Conservation (phyloP, 2,797 vertebrate species). For the Hozukius guyotensis region DNA sequence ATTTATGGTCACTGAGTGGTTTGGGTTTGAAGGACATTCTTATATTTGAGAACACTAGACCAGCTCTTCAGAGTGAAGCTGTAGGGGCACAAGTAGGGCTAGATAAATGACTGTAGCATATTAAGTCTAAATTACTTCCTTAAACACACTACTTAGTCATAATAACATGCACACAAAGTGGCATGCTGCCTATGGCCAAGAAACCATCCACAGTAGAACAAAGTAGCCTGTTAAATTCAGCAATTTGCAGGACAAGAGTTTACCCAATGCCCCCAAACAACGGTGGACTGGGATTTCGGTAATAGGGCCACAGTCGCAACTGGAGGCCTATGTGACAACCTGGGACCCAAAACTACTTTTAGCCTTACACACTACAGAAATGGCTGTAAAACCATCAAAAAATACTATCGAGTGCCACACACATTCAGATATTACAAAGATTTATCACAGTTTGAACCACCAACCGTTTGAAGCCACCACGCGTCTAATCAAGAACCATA, state of each 20-base stretch:
- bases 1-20: neutral
- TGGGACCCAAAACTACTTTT: neutral
- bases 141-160: neutral
- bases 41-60: neutral
- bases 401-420: neutral
- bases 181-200: neutral
- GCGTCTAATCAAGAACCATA: neutral
- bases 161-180: neutral
- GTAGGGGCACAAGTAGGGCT: no score
- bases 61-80: neutral
- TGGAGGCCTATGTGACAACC: neutral
- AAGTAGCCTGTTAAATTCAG: neutral
- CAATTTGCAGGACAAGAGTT: neutral
- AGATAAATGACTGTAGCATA: neutral
- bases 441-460: neutral
- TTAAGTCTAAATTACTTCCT: neutral
- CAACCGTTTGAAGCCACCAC: neutral
- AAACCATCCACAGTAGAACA: neutral
- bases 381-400: neutral
- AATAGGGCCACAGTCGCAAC: neutral
- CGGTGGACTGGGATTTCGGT: neutral
- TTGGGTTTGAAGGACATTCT: neutral
- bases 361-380: neutral
- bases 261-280: neutral
- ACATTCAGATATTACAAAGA: neutral